Conservation (phyloP, 2,797 vertebrate species). For the Poecilia picta region DNA sequence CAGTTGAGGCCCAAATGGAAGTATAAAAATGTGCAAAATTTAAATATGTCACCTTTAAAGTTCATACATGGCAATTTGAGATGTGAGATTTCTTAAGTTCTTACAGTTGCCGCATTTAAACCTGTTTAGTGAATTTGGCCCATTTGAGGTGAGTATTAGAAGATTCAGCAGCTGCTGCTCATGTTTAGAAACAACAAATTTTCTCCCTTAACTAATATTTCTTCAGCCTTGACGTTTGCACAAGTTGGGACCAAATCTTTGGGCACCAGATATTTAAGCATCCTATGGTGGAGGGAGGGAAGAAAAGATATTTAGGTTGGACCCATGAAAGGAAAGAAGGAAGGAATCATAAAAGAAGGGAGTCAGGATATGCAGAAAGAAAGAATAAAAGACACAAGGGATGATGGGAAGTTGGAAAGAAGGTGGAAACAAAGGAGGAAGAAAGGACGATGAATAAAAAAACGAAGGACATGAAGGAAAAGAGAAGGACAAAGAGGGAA, state of each 20-base stretch:
- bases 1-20: no score
- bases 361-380: neutral
- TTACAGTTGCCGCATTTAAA: neutral
- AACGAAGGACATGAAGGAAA: neutral
- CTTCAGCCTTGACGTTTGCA: neutral
- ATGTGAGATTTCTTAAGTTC: neutral
- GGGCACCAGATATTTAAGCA: neutral
- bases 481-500: neutral
- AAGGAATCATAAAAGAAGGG: neutral
- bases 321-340: neutral
- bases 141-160: neutral
- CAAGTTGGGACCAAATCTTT: neutral
- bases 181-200: neutral
- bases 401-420: neutral
- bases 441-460: neutral
- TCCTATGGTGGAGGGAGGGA: neutral
- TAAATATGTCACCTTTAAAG: neutral
- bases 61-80: neutral
- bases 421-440: neutral
- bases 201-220: no score
- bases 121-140: neutral
- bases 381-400: neutral
- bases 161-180: neutral
- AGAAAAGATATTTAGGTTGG: neutral
- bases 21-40: no score